Evolutionary conservation across 1,140 invertebrate species (phyloP).

Genomic region (Drosophila nigromelanica): DNA sequence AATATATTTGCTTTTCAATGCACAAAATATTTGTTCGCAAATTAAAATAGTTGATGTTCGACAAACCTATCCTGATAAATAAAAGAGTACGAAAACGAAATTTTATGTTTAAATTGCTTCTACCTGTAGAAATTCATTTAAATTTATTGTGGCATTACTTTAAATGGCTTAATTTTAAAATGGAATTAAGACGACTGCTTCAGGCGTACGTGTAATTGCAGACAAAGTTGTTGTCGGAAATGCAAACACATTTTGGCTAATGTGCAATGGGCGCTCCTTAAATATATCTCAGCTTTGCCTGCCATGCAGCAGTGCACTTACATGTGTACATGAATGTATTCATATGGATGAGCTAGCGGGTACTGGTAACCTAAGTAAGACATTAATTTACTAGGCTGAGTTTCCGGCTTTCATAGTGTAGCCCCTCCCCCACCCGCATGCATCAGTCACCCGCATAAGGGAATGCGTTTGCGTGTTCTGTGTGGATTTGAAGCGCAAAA

Average conservation of each 20-base stretch:
- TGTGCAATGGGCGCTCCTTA: constrained; percentile 16
- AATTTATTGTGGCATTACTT: not conserved
- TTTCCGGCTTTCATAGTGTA: constrained; percentile 45
- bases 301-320: constrained; percentile 14
- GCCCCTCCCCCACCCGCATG: not conserved
- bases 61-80: no score
- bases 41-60: no score
- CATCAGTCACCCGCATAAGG: constrained; percentile 20
- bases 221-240: constrained; percentile 25
- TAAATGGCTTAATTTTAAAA: not conserved
- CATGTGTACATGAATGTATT: not conserved
- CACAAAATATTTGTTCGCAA: no score
- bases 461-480: constrained; percentile 61
- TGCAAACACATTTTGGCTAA: constrained; percentile 39
- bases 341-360: constrained; percentile 20
- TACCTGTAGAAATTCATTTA: not conserved
- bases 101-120: no score
- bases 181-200: not conserved
- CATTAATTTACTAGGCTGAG: constrained; percentile 65
- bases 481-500: constrained; percentile 67
- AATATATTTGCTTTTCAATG: no score
- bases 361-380: constrained; percentile 59
- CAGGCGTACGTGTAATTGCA: not conserved
- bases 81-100: no score
- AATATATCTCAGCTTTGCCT: constrained; percentile 18